Evolutionary conservation across 2,888 invertebrate species (phyloP).

Genomic region (Phortica magna): DNA sequence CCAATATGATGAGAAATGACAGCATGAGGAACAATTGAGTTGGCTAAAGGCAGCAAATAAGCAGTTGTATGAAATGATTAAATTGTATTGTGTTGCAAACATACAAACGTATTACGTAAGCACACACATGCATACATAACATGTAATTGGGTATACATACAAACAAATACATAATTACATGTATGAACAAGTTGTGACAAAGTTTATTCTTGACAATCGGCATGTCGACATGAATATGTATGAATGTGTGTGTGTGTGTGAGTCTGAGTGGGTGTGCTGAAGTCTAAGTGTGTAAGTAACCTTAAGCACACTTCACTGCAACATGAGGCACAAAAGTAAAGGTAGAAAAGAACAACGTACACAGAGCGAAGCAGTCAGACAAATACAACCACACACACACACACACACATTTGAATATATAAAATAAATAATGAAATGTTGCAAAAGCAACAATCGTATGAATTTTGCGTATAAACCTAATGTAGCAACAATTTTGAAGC

Average conservation of each 20-base stretch:
- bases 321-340: conserved; percentile 62
- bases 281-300: conserved; percentile 47
- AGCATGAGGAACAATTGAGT: background rate
- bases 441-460: conserved; percentile 19
- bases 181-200: conserved; percentile 16
- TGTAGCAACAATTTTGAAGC: conserved; percentile 70
- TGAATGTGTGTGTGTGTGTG: background rate
- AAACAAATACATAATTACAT: conserved; percentile 28
- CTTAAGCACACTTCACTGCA: conserved; percentile 64
- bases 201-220: conserved; percentile 8
- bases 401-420: conserved; percentile 13
- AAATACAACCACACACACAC: conserved; percentile 47
- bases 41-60: background rate
- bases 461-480: conserved; percentile 54
- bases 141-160: background rate
- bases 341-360: conserved; percentile 36
- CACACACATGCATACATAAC: background rate
- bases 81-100: background rate
- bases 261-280: background rate
- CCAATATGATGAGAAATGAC: background rate
- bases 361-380: background rate
- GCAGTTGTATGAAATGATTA: conserved; percentile 17
- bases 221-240: background rate
- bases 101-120: too few species aligned
- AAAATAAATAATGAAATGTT: background rate